These are phyloP conservation scores for Polyommatus icarus DNA, from an alignment of 2,888 invertebrate species.

Conservation along the genomic window DNA sequence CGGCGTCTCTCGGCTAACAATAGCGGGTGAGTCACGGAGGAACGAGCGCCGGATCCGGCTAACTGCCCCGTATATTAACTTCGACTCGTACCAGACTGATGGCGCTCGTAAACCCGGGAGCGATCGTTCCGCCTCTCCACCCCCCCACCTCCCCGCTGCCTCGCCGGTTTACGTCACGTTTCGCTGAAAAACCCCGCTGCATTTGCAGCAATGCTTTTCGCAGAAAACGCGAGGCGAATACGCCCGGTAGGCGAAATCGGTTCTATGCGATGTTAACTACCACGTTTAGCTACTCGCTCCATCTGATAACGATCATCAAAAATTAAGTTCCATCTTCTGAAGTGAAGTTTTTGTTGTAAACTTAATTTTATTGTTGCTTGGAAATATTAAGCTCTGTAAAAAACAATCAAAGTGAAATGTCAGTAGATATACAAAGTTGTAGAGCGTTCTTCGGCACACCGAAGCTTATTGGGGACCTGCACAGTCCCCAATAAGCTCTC, in stretches of 20 bases:
- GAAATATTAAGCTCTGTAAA: too few species aligned
- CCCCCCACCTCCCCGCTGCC: neutral
- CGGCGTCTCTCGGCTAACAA: constrained; percentile 21
- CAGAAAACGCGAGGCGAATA: neutral
- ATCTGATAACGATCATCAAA: neutral
- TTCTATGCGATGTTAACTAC: neutral
- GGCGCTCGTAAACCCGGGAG: constrained; percentile 6
- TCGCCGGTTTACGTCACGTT: neutral
- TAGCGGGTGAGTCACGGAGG: constrained; percentile 27
- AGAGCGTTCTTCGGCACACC: too few species aligned
- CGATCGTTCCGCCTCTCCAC: neutral
- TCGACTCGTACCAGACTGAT: constrained; percentile 15
- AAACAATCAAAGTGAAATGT: too few species aligned
- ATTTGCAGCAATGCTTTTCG: neutral
- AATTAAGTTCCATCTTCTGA: too few species aligned
- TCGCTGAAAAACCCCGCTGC: neutral
- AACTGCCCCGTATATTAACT: constrained; percentile 21
- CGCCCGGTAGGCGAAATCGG: neutral
- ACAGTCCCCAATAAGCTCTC: too few species aligned
- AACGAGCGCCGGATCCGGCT: constrained; percentile 9
- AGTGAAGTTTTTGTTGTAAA: too few species aligned
- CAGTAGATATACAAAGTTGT: too few species aligned
- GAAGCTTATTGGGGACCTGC: too few species aligned
- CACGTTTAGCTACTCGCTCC: neutral
- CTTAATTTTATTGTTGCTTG: too few species aligned